A percentile compares a stretch with the other conserved stretches of the same genome.
Evolutionary conservation across 2,888 invertebrate genomes (phyloP).

Genomic region (Aphidoletes aphidimyza): DNA sequence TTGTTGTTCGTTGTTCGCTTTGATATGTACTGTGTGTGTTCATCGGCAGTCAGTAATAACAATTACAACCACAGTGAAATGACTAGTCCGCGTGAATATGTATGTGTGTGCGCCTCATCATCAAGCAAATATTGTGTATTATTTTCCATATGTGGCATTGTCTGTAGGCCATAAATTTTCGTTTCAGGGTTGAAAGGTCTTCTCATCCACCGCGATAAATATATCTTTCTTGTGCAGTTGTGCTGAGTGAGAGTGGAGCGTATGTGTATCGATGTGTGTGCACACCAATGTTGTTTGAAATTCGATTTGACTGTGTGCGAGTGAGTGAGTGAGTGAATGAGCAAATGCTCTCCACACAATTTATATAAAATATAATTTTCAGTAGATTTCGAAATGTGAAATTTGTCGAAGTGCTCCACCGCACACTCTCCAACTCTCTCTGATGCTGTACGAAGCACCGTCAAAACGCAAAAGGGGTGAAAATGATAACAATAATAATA

Average conservation of each 20-base stretch:
- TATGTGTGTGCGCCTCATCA: background rate
- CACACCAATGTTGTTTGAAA: too few species aligned
- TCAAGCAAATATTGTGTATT: constrained; percentile 47
- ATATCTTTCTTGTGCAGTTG: constrained; percentile 44
- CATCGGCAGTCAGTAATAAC: constrained; percentile 25
- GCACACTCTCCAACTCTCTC: background rate
- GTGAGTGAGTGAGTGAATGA: background rate
- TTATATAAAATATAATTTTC: constrained; percentile 45
- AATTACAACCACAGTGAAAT: constrained; percentile 29
- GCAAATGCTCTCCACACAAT: background rate
- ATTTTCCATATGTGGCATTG: constrained; percentile 55
- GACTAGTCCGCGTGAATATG: background rate
- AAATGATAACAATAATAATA: constrained; percentile 54
- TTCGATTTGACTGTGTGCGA: too few species aligned
- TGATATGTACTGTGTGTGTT: background rate
- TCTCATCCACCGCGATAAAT: constrained; percentile 54
- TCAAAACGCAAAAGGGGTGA: constrained; percentile 10
- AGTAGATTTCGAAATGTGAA: constrained; percentile 34
- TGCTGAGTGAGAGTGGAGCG: constrained; percentile 41
- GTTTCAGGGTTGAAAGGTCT: constrained; percentile 55
- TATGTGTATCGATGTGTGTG: too few species aligned
- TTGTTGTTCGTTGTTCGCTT: too few species aligned
- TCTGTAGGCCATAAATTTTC: constrained; percentile 55
- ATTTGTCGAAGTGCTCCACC: constrained; percentile 47
- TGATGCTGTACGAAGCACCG: too few species aligned